These are phyloP conservation scores for Campylomormyrus numenius DNA, from an alignment of 2,113 vertebrate species.

Conservation along the genomic window DNA sequence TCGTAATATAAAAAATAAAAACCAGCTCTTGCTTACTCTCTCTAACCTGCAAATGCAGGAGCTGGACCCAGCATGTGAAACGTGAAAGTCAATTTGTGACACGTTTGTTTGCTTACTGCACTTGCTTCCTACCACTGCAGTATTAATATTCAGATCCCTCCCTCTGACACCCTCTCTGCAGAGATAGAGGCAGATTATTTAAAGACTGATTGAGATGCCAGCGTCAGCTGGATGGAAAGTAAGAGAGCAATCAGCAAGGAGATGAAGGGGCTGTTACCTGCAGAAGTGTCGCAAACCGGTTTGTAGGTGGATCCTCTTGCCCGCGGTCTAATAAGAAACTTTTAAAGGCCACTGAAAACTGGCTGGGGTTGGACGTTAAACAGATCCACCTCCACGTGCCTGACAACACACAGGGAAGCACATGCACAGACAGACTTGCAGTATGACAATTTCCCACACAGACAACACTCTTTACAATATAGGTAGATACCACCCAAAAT, in stretches of 20 bases:
- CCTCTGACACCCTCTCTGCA: conserved; percentile 39
- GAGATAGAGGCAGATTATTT: conserved; percentile 62
- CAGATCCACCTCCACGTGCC: conserved; percentile 45
- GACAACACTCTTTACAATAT: conserved; percentile 44
- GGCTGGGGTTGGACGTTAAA: conserved; percentile 64
- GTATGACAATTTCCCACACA: conserved; percentile 25
- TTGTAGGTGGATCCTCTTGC: conserved; percentile 57
- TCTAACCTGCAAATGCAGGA: background rate
- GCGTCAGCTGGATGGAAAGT: conserved; percentile 64
- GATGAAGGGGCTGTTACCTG: conserved; percentile 69
- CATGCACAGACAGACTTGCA: conserved; percentile 18
- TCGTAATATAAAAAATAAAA: conserved; percentile 23
- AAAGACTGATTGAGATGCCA: conserved; percentile 72
- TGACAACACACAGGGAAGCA: conserved; percentile 25
- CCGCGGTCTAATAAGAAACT: conserved; percentile 63
- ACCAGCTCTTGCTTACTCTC: background rate
- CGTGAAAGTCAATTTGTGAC: background rate
- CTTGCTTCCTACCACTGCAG: conserved; percentile 4
- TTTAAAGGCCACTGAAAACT: conserved; percentile 69
- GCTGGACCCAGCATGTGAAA: background rate
- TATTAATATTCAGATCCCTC: conserved; percentile 30
- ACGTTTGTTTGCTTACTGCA: conserved; percentile 11
- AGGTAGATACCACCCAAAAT: conserved; percentile 59
- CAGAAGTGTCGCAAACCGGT: conserved; percentile 54
- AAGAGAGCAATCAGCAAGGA: conserved; percentile 63